These are phyloP conservation scores for Hemicentrotus pulcherrimus DNA, from an alignment of 35 echinoderm and acorn worm genomes.

Conservation along the genomic window DNA sequence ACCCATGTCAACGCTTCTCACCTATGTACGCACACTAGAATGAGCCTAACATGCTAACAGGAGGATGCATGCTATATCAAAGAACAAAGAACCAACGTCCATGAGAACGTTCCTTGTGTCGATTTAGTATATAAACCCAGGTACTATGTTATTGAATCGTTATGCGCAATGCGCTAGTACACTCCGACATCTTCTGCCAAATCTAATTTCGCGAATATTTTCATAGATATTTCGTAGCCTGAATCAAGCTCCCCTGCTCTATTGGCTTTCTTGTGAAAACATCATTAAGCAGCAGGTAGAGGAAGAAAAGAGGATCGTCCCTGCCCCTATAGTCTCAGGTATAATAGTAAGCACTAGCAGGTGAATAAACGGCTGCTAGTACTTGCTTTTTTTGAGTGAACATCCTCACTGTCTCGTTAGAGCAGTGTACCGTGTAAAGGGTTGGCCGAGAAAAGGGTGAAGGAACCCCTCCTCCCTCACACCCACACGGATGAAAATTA, in stretches of 20 bases:
- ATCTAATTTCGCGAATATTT: constrained; percentile 4
- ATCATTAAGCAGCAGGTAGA: background rate
- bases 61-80: background rate
- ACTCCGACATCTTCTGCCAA: background rate
- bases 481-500: background rate
- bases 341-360: background rate
- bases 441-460: background rate
- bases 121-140: background rate
- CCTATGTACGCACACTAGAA: background rate
- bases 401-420: background rate
- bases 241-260: background rate
- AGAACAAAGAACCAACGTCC: background rate
- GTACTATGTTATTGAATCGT: background rate
- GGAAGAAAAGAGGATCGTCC: background rate
- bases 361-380: background rate
- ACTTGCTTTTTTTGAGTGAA: background rate
- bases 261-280: constrained; percentile 18
- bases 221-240: background rate
- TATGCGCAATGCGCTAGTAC: background rate
- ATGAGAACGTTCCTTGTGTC: background rate
- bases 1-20: background rate
- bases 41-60: background rate
- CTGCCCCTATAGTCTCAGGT: background rate
- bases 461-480: background rate
- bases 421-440: background rate